Base-by-base conservation (phyloP, 2,113 vertebrate genomes). In the Australoheros scitulus region DNA sequence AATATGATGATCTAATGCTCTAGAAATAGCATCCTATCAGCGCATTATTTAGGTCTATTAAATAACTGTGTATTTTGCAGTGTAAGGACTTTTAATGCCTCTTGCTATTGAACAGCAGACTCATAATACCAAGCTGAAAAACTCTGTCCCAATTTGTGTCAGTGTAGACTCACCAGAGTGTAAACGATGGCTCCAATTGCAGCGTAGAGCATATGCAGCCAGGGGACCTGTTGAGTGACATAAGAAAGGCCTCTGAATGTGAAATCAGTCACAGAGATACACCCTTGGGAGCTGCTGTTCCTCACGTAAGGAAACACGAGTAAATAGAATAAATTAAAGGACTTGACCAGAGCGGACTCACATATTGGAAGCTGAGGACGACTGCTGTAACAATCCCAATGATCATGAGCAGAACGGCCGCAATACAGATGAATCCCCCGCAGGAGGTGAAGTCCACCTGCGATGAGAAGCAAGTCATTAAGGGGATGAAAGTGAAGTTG, bases 371-470 rank as follows among this genome's bases (percentile, higher is more conserved):
- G 85, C 95, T 92, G 56, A 99, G 96, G 63, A 98, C 97, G 0
- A 99, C 93, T 65, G 95, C 94, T 0, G 97, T 97, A 78, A 99
- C 87, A 2, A 98, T 96, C 55, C 97, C 97, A 0, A 97, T 96
- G 84, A 99, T 96, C 91, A 96, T 93, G 85, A 99, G 90, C 87
- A 98, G 95, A 0, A 97, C 95, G 3, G 94, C 96, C 59, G 97
- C 88, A 47, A 97, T 96, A 1, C 96, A 97, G 93, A 99, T 97
- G 18, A 99, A 91, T 22, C 98, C 98, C 0, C 96, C 93, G 60
- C 97, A 99, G 0, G 98, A 99, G 2, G 98, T 99, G 89, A 99
- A 99, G 93, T 99, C 98, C 93, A 99, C 98, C 98, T 99, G 92
- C 38, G 72, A 87, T 65, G 83, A 87, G 88, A 84, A 88, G 81